A percentile compares a stretch with the other conserved stretches of the same genome.
Evolutionary conservation across 1,140 invertebrate species (phyloP).

Genomic region (Lithobius niger): DNA sequence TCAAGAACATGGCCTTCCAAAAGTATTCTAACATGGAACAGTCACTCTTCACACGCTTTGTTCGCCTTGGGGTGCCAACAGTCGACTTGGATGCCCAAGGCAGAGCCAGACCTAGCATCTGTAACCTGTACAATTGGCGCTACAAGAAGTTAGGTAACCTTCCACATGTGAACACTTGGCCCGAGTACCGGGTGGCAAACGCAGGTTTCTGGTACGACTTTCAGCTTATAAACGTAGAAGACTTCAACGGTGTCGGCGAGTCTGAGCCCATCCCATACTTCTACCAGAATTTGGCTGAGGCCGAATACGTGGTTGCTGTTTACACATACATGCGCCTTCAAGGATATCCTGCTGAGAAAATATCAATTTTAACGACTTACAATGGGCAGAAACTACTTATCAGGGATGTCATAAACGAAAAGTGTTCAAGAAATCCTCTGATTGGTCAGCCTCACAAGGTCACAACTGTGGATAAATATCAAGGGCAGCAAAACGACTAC

Average conservation of each 20-base stretch:
- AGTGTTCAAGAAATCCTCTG: constrained; percentile 91
- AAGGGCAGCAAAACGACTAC: constrained; percentile 99
- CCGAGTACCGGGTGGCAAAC: constrained; percentile 81
- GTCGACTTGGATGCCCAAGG: constrained; percentile 96
- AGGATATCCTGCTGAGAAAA: constrained; percentile 93
- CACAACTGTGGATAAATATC: constrained; percentile 95
- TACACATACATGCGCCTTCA: constrained; percentile 98
- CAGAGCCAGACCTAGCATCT: constrained; percentile 79
- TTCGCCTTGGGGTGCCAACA: constrained; percentile 88
- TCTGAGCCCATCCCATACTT: constrained; percentile 97
- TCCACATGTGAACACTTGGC: constrained; percentile 60
- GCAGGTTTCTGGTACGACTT: constrained; percentile 85
- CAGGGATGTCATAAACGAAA: constrained; percentile 82
- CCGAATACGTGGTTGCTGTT: constrained; percentile 92
- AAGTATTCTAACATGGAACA: constrained; percentile 99
- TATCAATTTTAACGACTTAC: constrained; percentile 98
- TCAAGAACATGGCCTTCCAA: constrained; percentile 99
- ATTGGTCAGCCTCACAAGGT: constrained; percentile 87
- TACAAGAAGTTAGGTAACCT: constrained; percentile 92
- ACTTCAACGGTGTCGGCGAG: constrained; percentile 94
- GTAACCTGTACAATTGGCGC: constrained; percentile 92
- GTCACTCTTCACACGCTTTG: constrained; percentile 90
- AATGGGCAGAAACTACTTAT: constrained; percentile 99
- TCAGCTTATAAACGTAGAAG: constrained; percentile 91
- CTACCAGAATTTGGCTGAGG: constrained; percentile 98